These are phyloP conservation scores for Glossophaga mutica DNA, from an alignment of 2,797 vertebrate species.

Conservation along the genomic window DNA sequence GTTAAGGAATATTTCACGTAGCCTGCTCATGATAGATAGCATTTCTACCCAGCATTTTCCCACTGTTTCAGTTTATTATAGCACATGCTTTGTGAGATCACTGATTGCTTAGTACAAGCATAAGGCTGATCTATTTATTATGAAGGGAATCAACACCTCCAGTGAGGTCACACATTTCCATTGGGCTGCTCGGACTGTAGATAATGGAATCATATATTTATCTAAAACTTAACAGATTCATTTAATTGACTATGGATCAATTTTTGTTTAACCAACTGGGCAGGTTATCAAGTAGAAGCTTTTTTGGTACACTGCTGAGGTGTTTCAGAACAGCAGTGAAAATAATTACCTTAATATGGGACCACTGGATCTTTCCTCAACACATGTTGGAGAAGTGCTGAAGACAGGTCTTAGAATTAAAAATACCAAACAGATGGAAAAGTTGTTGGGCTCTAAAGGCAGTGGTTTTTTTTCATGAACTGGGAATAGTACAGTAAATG, in stretches of 20 bases:
- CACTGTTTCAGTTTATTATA: conserved; percentile 91
- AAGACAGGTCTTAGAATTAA: conserved; percentile 75
- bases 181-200: conserved; percentile 77
- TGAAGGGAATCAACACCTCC: conserved; percentile 85
- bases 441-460: conserved; percentile 77
- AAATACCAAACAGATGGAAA: conserved; percentile 84
- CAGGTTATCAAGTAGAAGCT: conserved; percentile 79
- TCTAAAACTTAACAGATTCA: conserved; percentile 84
- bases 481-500: conserved; percentile 82
- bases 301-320: conserved; percentile 76
- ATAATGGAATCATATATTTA: conserved; percentile 91
- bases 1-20: conserved; percentile 81
- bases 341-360: conserved; percentile 81
- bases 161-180: conserved; percentile 85
- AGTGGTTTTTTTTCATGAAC: conserved; percentile 82
- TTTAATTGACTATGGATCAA: conserved; percentile 85
- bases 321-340: conserved; percentile 84
- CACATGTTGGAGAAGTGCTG: conserved; percentile 80
- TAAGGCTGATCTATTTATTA: conserved; percentile 90
- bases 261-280: conserved; percentile 82
- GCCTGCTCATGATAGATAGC: conserved; percentile 82
- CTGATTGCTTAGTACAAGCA: conserved; percentile 89
- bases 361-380: conserved; percentile 77
- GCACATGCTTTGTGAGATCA: conserved; percentile 92
- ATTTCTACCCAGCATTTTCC: conserved; percentile 88